These are phyloP conservation scores for Pipra filicauda DNA, from an alignment of 2,113 vertebrate species.

Conservation along the genomic window DNA sequence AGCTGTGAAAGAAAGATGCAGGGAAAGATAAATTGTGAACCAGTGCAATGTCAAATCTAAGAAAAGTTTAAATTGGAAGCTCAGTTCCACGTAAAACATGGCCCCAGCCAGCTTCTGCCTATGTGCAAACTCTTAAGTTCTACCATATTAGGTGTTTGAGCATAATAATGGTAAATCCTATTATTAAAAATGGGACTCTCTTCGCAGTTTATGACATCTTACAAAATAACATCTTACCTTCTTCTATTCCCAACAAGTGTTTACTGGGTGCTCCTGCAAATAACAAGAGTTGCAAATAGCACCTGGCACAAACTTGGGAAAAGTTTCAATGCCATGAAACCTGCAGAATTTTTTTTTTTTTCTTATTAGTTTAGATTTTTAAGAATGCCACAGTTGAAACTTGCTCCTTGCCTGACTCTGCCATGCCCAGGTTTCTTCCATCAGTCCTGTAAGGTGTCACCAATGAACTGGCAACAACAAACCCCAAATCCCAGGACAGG, in stretches of 20 bases:
- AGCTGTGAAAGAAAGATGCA: neutral
- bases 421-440: neutral
- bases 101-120: neutral
- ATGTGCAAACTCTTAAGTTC: neutral
- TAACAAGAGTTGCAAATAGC: neutral
- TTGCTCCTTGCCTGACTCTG: neutral
- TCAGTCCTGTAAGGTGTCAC: neutral
- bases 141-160: accelerated
- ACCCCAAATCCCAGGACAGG: neutral
- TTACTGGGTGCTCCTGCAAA: neutral
- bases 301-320: neutral
- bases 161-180: neutral
- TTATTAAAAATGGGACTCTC: neutral
- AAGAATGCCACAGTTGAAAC: neutral
- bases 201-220: neutral
- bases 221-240: neutral
- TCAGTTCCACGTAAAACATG: neutral
- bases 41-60: neutral
- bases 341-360: neutral
- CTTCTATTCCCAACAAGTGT: neutral
- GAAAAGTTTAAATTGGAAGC: neutral
- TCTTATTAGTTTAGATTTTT: neutral
- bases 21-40: neutral
- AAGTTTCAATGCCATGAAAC: neutral
- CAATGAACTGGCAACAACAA: neutral